Percentiles rank a stretch among this genome's conserved stretches.
Conservation (phyloP, 2,888 invertebrate species). For the Diaprepes abbreviatus region DNA sequence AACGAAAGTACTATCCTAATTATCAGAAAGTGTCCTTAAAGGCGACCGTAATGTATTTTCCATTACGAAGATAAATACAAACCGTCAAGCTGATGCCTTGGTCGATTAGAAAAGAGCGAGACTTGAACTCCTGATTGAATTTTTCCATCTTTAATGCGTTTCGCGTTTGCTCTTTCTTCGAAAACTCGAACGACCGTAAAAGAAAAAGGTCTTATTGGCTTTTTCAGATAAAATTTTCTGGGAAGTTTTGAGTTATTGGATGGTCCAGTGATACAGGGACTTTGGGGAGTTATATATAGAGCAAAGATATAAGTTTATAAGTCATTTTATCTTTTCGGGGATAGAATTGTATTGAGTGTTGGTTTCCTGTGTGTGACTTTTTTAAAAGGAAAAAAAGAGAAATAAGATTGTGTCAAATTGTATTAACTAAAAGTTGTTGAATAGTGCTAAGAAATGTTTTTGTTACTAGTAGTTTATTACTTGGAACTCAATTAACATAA, state of each 20-base stretch:
- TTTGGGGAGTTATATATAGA: background rate
- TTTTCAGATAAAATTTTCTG: conserved; percentile 2
- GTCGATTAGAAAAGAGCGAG: conserved; percentile 4
- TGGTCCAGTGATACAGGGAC: conserved; percentile 8
- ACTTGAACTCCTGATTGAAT: conserved; percentile 14
- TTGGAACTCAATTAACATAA: too few relatives aligned
- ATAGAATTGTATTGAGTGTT: background rate
- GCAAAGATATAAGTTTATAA: background rate
- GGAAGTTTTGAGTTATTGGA: conserved; percentile 18
- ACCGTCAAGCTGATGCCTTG: conserved; percentile 9
- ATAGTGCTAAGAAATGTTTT: too few relatives aligned
- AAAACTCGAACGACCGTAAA: conserved; percentile 4
- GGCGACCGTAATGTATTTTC: conserved; percentile 13
- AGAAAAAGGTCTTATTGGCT: conserved; percentile 15
- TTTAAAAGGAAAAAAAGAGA: too few relatives aligned
- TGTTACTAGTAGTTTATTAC: too few relatives aligned
- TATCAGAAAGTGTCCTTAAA: background rate
- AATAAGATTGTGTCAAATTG: too few relatives aligned
- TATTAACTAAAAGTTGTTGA: too few relatives aligned
- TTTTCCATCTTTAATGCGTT: conserved; percentile 15
- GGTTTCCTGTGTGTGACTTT: too few relatives aligned
- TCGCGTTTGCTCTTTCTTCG: background rate
- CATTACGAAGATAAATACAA: conserved; percentile 13
- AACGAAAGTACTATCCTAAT: background rate
- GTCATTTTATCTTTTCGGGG: background rate